A percentile compares a stretch with the other conserved stretches of the same genome.
These are phyloP conservation scores for Meandrusa payeni DNA, from an alignment of 2,888 invertebrate species.

Conservation along the genomic window DNA sequence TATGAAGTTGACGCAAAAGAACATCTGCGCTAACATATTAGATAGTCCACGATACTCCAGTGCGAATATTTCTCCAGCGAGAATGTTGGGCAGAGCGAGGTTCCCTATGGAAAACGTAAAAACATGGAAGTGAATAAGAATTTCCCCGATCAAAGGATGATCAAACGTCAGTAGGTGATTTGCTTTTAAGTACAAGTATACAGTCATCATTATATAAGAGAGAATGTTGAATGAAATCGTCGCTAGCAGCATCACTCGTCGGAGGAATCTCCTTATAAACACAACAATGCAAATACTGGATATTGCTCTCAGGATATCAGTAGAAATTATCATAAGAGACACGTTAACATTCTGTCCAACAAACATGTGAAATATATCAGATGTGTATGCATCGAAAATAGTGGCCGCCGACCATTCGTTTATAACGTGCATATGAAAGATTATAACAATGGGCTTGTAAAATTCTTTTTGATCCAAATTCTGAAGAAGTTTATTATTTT, in stretches of 20 bases:
- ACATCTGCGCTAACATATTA: constrained; percentile 79
- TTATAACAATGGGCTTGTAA: constrained; percentile 75
- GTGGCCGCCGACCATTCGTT: constrained; percentile 84
- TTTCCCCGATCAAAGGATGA: constrained; percentile 58
- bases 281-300: constrained; percentile 81
- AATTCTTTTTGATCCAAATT: constrained; percentile 57
- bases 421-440: constrained; percentile 81
- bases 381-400: constrained; percentile 83
- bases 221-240: constrained; percentile 79
- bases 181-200: constrained; percentile 49
- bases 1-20: constrained; percentile 80
- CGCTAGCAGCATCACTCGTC: constrained; percentile 80
- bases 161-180: constrained; percentile 40
- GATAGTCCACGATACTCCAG: constrained; percentile 81
- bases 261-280: constrained; percentile 76
- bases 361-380: constrained; percentile 75
- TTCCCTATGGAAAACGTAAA: constrained; percentile 78
- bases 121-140: constrained; percentile 73
- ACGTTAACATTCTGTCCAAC: constrained; percentile 79
- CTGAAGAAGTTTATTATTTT: background rate
- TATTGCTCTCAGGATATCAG: constrained; percentile 80
- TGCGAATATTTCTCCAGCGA: constrained; percentile 85
- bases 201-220: constrained; percentile 73
- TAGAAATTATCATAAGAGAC: constrained; percentile 81
- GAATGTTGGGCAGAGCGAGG: constrained; percentile 83